Evolutionary conservation across 2,888 invertebrate genomes (phyloP), one percentile per base, ranked within the genome.

Genomic region (Acronicta leporina): DNA sequence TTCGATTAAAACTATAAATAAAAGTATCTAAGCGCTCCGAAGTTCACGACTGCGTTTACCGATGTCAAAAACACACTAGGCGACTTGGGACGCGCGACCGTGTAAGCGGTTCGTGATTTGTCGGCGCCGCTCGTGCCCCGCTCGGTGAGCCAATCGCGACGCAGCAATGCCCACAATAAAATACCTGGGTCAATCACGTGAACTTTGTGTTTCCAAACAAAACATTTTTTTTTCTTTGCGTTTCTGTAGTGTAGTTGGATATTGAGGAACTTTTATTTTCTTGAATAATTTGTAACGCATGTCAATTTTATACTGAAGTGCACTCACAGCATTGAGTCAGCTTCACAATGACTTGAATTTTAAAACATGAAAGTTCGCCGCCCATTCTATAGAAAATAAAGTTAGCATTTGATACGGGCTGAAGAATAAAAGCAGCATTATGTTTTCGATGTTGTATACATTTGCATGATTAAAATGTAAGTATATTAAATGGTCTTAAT

Each of bases 171-270:
- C 81, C 83, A 91, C 91, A 90, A 90, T 92, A 89, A 89, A 92
- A 91, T 94, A 95, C 94, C 94, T 95, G 94, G 94, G 92, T 92
- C 91, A 94, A 95, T 96, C 96, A 96, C 96, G 96, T 96, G 96
- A 96, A 95, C 95, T 95, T 95, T 95, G 95, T 96, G 96, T 96
- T 95, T 95, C 94, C 95, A 95, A 96, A 96, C 95, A 96, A 96
- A 96, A 95, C 95, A 95, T 89, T 91, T 92, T 92, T 92, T 88
- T 87, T 79, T 85, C 83, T 84, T 81, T 84, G 76, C 83, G 81
- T 83, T 83, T 79, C 33, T 73, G 76, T 69, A 74, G 75, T 78
- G 76, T 78, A 73, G 66, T 65, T 72, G 76, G 64, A 71, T 81
- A 79, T 79, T 80, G 76, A 79, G 70, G 77, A 79, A 82, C 78